A percentile compares a stretch with the other conserved stretches of the same genome.
Conservation (phyloP, 2,113 vertebrate species). For the Acinonyx jubatus region DNA sequence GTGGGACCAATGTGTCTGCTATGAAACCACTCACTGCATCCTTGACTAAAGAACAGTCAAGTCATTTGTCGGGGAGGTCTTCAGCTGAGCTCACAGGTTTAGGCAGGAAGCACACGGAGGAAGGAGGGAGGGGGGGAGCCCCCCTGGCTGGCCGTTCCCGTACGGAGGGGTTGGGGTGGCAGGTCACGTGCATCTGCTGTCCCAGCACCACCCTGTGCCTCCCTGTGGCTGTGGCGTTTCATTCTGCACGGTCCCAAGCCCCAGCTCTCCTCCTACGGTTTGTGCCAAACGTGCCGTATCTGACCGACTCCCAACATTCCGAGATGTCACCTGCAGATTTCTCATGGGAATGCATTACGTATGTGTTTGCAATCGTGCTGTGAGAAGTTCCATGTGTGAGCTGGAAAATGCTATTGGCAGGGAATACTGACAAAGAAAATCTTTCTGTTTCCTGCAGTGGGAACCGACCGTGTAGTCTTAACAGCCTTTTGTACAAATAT, state of each 20-base stretch:
- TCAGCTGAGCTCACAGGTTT: neutral
- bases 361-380: conserved; percentile 50
- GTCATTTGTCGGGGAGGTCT: neutral
- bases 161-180: too few species aligned
- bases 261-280: neutral
- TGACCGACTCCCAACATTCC: neutral
- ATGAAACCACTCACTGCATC: neutral
- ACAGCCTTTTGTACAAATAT: conserved; percentile 68
- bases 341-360: conserved; percentile 49
- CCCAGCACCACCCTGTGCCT: neutral
- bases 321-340: conserved; percentile 43
- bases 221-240: neutral
- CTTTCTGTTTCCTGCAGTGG: conserved; percentile 43
- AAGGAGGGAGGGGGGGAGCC: neutral
- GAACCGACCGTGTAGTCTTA: conserved; percentile 37
- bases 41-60: neutral
- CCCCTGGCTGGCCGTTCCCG: accelerated
- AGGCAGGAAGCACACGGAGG: neutral
- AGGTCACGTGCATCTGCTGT: neutral
- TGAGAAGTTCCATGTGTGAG: conserved; percentile 54
- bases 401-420: conserved; percentile 64
- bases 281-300: conserved; percentile 27
- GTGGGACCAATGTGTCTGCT: neutral
- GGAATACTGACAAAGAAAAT: conserved; percentile 63
- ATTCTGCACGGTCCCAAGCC: neutral